These are phyloP conservation scores for Heliconius aoede DNA, from an alignment of 2,888 invertebrate species.

Conservation along the genomic window DNA sequence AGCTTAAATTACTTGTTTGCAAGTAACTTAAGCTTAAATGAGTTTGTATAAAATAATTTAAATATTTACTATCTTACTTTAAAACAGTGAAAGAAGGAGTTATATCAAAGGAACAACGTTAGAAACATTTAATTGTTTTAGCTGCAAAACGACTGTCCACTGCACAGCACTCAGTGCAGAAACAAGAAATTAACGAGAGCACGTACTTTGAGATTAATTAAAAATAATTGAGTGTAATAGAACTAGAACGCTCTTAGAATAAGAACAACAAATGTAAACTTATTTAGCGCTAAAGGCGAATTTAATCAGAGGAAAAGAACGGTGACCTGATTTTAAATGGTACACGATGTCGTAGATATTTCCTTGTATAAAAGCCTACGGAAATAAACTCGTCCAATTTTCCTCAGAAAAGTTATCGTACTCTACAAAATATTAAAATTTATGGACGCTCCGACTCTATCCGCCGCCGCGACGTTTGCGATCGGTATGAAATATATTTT, in stretches of 20 bases:
- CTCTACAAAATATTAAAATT: constrained; percentile 20
- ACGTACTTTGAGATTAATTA: constrained; percentile 68
- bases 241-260: constrained; percentile 53
- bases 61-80: constrained; percentile 8
- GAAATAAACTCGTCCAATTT: constrained; percentile 23
- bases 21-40: constrained; percentile 18
- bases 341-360: constrained; percentile 20
- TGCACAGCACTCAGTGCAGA: constrained; percentile 43
- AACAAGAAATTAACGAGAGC: constrained; percentile 47
- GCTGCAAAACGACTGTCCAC: constrained; percentile 39
- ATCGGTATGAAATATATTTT: not conserved
- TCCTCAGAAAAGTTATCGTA: constrained; percentile 25
- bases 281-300: constrained; percentile 30
- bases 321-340: constrained; percentile 29
- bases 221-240: constrained; percentile 67
- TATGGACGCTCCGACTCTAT: constrained; percentile 5
- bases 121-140: constrained; percentile 41
- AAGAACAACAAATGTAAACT: constrained; percentile 38
- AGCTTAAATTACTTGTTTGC: constrained; percentile 28
- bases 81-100: not conserved
- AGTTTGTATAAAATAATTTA: not conserved
- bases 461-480: constrained; percentile 5
- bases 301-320: constrained; percentile 30
- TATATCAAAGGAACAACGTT: constrained; percentile 13
- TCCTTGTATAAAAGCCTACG: constrained; percentile 22